Evolutionary conservation across 2,888 invertebrate species (phyloP).

Genomic region (Dione juno): DNA sequence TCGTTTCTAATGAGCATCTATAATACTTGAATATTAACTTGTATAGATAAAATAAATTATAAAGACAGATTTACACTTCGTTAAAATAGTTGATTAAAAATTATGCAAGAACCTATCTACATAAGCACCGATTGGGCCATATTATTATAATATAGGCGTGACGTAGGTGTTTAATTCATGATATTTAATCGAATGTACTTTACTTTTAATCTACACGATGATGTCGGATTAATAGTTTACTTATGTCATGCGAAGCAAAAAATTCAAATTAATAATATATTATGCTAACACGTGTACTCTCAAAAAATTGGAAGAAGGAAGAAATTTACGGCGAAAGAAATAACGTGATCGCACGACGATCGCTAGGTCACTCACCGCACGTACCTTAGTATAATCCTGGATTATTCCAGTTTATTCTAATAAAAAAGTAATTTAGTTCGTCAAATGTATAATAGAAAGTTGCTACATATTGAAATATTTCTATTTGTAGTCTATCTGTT

Average conservation of each 20-base stretch:
- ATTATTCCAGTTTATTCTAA: constrained; percentile 40
- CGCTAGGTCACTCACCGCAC: constrained; percentile 62
- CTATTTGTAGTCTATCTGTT: background rate
- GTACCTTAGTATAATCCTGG: constrained; percentile 41
- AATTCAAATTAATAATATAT: constrained; percentile 4
- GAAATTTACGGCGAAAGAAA: constrained; percentile 43
- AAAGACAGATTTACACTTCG: too few relatives aligned
- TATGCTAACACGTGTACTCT: constrained; percentile 57
- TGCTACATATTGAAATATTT: constrained; percentile 39
- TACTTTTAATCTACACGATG: background rate
- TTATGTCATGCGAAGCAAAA: background rate
- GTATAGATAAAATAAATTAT: background rate
- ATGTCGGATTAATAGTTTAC: background rate
- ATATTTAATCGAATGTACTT: background rate
- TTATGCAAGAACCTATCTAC: background rate
- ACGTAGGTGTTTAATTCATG: background rate
- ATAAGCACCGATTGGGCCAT: background rate
- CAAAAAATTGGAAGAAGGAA: constrained; percentile 52
- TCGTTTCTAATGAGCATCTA: background rate
- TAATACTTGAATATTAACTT: background rate
- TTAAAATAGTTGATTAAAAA: background rate
- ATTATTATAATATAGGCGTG: background rate
- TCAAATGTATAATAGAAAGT: constrained; percentile 40
- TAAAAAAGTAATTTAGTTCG: constrained; percentile 42
- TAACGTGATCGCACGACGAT: constrained; percentile 51